phyloP scores from a whole-genome alignment of 2,113 vertebrate genomes.

The Piprites chloris region DNA sequence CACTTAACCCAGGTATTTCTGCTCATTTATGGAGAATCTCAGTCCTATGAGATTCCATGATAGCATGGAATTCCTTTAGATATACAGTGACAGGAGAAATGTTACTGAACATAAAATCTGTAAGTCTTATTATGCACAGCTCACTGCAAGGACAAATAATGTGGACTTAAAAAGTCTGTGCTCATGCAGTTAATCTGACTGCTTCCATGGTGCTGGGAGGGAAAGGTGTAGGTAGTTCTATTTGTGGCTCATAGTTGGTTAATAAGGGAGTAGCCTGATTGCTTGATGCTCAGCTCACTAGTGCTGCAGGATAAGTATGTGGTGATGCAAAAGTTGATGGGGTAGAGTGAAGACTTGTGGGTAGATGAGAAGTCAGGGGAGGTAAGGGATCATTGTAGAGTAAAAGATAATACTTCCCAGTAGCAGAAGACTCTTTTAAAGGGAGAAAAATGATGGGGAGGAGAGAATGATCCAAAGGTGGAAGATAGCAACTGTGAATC shows the following conservation, averaged over 20 bases:
- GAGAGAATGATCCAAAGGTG: not conserved
- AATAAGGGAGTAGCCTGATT: not conserved
- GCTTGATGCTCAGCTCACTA: not conserved
- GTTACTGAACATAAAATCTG: not conserved
- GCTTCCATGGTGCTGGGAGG: not conserved
- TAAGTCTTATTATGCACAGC: not conserved
- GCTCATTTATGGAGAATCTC: not conserved
- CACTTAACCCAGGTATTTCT: not conserved
- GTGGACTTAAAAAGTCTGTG: not conserved
- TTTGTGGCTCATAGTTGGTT: not conserved
- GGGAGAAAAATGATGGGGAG: not conserved
- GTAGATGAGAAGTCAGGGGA: not conserved
- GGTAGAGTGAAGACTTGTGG: not conserved
- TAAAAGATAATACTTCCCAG: not conserved
- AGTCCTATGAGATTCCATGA: not conserved
- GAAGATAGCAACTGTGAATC: not conserved
- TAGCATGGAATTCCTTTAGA: not conserved
- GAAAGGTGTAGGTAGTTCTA: not conserved
- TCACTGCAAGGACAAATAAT: not conserved
- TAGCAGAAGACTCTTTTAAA: not conserved
- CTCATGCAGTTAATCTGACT: not conserved
- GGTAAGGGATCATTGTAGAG: not conserved
- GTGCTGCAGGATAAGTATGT: not conserved
- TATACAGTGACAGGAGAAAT: not conserved
- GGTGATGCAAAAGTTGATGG: not conserved